Conservation (phyloP, 2,888 invertebrate species). For the Cantharis nigra region DNA sequence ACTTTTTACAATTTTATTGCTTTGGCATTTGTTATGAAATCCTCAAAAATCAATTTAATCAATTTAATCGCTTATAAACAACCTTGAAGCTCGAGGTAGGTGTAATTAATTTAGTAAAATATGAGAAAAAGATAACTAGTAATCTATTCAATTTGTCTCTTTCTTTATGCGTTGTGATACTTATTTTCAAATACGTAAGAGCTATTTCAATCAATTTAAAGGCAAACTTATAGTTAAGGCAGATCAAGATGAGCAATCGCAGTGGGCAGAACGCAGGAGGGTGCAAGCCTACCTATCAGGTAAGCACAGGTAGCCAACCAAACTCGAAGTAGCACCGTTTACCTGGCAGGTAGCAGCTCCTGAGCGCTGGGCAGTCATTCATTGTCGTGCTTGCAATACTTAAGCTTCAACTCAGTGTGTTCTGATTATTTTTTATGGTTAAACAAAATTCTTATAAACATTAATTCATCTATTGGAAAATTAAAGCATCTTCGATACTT, state of each 20-base stretch:
- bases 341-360: constrained; percentile 53
- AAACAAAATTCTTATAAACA: neutral
- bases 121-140: neutral
- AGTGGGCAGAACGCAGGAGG: constrained; percentile 53
- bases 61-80: neutral
- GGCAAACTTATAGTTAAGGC: constrained; percentile 22
- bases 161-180: neutral
- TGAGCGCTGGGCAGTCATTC: constrained; percentile 53
- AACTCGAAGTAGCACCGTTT: constrained; percentile 52
- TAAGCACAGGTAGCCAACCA: constrained; percentile 56
- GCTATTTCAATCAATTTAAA: constrained; percentile 24
- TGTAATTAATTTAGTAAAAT: neutral
- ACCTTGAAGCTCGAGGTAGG: neutral
- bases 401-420: constrained; percentile 50
- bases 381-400: constrained; percentile 55
- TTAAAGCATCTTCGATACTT: neutral
- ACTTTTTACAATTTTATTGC: neutral
- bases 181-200: neutral
- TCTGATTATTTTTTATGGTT: constrained; percentile 2
- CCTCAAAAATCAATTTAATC: neutral
- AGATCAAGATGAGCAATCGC: constrained; percentile 48
- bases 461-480: neutral
- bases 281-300: constrained; percentile 55
- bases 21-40: neutral
- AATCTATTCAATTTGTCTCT: neutral